A percentile compares a stretch with the other conserved stretches of the same genome.
Conservation (phyloP, 64 coral and sea anemone species). For the Cladopsammia gracilis region DNA sequence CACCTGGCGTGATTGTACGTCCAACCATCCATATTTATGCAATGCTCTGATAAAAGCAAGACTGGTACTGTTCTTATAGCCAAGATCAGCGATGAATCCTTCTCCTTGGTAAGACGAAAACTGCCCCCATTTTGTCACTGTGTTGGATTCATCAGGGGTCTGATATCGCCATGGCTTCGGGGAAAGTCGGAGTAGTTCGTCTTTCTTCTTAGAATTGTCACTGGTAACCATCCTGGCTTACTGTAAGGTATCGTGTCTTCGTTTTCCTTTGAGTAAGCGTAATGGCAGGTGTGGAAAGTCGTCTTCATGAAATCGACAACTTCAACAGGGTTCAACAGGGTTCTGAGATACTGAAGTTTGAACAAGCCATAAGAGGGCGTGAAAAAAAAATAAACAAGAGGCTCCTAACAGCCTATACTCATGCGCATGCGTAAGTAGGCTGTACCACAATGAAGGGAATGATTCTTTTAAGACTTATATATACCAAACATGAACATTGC, state of each 20-base stretch:
- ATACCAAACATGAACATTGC: no score
- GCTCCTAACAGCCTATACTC: no score
- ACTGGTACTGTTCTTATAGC: background rate
- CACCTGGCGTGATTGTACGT: slow-evolving; percentile 12
- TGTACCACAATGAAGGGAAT: no score
- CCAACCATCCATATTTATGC: slow-evolving; percentile 31
- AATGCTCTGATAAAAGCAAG: slow-evolving; percentile 5
- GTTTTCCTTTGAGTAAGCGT: slow-evolving; percentile 12
- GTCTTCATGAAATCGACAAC: background rate
- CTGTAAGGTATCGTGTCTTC: slow-evolving; percentile 31
- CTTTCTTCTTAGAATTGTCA: slow-evolving; percentile 4
- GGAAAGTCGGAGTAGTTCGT: background rate
- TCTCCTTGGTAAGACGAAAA: slow-evolving; percentile 8
- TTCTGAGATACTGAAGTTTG: background rate
- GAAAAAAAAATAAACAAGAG: no score
- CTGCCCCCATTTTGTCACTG: slow-evolving; percentile 20
- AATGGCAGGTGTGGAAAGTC: slow-evolving; percentile 16
- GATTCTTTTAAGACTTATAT: no score
- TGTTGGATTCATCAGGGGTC: background rate
- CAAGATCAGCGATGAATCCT: background rate
- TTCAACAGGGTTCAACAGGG: no score
- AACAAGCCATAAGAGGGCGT: no score
- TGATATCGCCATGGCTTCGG: slow-evolving; percentile 53
- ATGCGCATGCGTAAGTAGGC: no score
- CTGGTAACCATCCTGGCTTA: background rate